These are phyloP conservation scores for Melanotaenia parkinsoni DNA, from an alignment of 2,797 vertebrate genomes.

Conservation along the genomic window DNA sequence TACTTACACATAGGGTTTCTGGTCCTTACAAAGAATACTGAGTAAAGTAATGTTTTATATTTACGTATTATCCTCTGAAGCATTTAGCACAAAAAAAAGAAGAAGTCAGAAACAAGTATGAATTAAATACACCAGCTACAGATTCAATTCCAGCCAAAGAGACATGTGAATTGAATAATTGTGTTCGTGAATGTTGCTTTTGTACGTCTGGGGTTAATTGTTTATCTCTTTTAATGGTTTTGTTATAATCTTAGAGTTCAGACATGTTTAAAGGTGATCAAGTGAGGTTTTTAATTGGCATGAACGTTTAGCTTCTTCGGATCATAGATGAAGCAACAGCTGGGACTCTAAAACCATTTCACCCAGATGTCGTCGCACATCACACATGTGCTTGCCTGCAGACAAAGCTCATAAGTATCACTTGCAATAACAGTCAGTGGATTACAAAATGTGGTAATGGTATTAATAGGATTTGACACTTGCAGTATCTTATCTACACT, in stretches of 20 bases:
- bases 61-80: neutral
- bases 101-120: neutral
- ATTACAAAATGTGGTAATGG: neutral
- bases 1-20: neutral
- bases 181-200: neutral
- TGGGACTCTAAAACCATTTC: neutral
- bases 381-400: neutral
- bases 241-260: neutral
- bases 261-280: neutral
- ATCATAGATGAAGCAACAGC: neutral
- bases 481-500: neutral
- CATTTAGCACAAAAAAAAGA: neutral
- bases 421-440: neutral
- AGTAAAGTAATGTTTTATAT: neutral
- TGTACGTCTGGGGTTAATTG: neutral
- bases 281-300: conserved; percentile 9
- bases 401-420: neutral
- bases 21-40: neutral
- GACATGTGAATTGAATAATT: neutral
- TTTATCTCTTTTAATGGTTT: neutral
- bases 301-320: neutral
- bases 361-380: neutral
- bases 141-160: neutral
- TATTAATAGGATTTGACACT: neutral
- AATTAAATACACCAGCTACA: neutral